Conservation (phyloP, 2,888 invertebrate species). For the Eudasyphora cyanicolor region DNA sequence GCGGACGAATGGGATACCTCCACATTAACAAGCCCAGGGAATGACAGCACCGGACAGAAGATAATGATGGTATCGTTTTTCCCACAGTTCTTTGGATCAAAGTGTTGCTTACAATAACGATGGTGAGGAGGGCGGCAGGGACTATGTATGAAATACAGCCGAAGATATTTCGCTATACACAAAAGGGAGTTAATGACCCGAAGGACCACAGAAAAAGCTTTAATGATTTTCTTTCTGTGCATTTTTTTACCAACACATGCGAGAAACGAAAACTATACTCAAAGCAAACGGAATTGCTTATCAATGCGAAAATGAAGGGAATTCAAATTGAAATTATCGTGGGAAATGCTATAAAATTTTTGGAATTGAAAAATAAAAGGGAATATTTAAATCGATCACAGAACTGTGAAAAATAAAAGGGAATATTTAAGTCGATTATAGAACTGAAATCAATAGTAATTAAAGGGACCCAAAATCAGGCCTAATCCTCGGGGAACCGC, state of each 20-base stretch:
- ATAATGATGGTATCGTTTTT: slow-evolving; percentile 10
- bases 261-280: background rate
- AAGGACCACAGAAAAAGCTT: background rate
- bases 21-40: slow-evolving; percentile 37
- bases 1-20: background rate
- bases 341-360: too few species aligned
- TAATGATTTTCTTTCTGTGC: background rate
- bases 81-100: background rate
- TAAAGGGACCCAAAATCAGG: too few species aligned
- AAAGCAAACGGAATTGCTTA: background rate
- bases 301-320: background rate
- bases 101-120: background rate
- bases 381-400: too few species aligned
- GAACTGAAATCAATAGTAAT: too few species aligned
- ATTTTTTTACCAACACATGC: background rate
- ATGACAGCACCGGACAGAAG: slow-evolving; percentile 3
- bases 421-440: too few species aligned
- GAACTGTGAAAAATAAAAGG: too few species aligned
- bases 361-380: too few species aligned
- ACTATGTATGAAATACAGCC: background rate
- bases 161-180: background rate
- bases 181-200: background rate
- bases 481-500: too few species aligned
- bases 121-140: background rate
- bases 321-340: background rate